A percentile compares a stretch with the other conserved stretches of the same genome.
Evolutionary conservation across 1,140 invertebrate genomes (phyloP).

Genomic region (Zaprionus taronus): DNA sequence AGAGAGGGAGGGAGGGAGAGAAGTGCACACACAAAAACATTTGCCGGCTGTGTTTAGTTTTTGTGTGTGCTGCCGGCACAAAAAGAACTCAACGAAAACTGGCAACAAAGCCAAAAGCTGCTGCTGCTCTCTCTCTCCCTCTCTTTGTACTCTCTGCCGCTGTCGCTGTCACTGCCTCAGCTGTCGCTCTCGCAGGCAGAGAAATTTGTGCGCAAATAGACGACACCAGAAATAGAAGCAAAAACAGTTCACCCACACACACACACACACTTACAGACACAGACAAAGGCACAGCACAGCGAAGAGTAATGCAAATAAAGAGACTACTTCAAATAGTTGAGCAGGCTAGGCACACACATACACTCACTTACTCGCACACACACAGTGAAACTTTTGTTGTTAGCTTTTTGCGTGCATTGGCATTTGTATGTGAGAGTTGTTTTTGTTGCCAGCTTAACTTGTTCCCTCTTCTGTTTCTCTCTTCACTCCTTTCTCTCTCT

Average conservation of each 20-base stretch:
- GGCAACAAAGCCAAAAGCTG: constrained; percentile 58
- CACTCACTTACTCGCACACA: background rate
- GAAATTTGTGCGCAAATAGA: constrained; percentile 57
- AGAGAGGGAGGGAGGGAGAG: constrained; percentile 6
- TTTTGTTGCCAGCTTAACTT: constrained; percentile 19
- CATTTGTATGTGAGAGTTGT: constrained; percentile 42
- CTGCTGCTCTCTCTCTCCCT: constrained; percentile 18
- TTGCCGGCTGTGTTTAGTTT: constrained; percentile 76
- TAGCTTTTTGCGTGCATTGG: constrained; percentile 42
- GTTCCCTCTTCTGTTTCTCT: background rate
- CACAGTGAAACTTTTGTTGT: constrained; percentile 40
- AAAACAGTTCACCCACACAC: constrained; percentile 48
- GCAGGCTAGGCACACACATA: constrained; percentile 10
- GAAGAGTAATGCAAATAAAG: constrained; percentile 63
- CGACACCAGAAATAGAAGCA: constrained; percentile 55
- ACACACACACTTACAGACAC: constrained; percentile 32
- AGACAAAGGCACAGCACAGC: constrained; percentile 18
- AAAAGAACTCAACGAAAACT: constrained; percentile 64
- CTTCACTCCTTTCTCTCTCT: constrained; percentile 25
- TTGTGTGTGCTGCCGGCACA: constrained; percentile 67
- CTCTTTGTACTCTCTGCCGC: background rate
- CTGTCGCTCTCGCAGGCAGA: constrained; percentile 37
- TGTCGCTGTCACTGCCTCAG: background rate
- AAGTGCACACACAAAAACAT: constrained; percentile 48
- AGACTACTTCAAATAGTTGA: constrained; percentile 51